phyloP scores from a whole-genome alignment of 2,797 vertebrate genomes.

The Furcifer pardalis region DNA sequence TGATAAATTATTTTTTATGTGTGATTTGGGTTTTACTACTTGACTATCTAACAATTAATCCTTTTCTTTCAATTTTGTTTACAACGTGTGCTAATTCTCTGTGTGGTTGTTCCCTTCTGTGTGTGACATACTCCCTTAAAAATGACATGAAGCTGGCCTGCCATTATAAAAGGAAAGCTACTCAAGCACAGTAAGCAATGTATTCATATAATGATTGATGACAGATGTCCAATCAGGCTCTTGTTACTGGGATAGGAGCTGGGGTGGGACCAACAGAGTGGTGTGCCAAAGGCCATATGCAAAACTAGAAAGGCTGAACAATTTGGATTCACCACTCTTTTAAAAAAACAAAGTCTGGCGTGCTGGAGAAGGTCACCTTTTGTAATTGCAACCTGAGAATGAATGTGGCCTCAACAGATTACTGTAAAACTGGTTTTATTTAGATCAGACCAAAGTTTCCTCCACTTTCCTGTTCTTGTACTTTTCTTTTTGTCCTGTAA shows the following conservation, averaged over 20 bases:
- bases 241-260: constrained; percentile 60
- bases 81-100: neutral
- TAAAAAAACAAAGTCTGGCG: constrained; percentile 62
- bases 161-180: constrained; percentile 64
- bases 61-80: constrained; percentile 14
- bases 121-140: constrained; percentile 45
- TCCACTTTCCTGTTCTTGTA: constrained; percentile 64
- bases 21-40: neutral
- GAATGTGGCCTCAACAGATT: constrained; percentile 67
- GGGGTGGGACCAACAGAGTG: constrained; percentile 57
- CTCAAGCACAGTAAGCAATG: constrained; percentile 43
- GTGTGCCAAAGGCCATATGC: constrained; percentile 62
- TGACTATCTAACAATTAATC: neutral
- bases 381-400: constrained; percentile 52
- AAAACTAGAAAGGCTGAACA: constrained; percentile 60
- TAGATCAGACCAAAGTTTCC: constrained; percentile 61
- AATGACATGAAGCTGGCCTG: constrained; percentile 51
- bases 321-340: constrained; percentile 64
- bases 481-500: constrained; percentile 52
- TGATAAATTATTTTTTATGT: neutral
- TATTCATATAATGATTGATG: constrained; percentile 63
- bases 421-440: constrained; percentile 70
- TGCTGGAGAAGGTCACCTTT: constrained; percentile 39
- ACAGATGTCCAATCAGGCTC: constrained; percentile 69
- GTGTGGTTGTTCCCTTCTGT: neutral